These are phyloP conservation scores for Diprion similis DNA, from an alignment of 1,140 invertebrate genomes.

Conservation along the genomic window DNA sequence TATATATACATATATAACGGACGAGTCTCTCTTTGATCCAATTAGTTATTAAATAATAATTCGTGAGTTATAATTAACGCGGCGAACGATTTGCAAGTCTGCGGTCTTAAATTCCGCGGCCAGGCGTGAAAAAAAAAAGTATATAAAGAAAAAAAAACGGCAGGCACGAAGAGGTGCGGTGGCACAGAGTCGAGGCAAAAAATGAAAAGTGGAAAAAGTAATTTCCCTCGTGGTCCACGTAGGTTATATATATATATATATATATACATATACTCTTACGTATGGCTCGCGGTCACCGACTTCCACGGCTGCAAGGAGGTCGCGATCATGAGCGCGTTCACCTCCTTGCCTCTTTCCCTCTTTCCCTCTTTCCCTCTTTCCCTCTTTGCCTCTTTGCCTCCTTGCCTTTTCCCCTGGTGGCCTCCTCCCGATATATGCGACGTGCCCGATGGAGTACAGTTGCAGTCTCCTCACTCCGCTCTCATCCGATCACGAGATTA, in stretches of 20 bases:
- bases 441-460: background rate
- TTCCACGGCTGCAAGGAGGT: constrained; percentile 36
- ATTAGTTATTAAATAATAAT: background rate
- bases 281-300: constrained; percentile 23
- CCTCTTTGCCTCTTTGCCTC: constrained; percentile 31
- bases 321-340: constrained; percentile 35
- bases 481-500: too few species aligned
- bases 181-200: constrained; percentile 20
- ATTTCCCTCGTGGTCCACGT: constrained; percentile 37
- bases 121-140: constrained; percentile 6
- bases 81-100: background rate
- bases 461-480: background rate
- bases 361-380: constrained; percentile 27
- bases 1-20: too few species aligned
- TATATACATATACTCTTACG: too few species aligned
- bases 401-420: background rate
- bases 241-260: too few species aligned
- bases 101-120: background rate
- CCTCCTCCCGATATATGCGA: background rate
- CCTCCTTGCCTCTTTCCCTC: background rate
- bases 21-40: constrained; percentile 2
- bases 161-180: background rate
- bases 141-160: constrained; percentile 12
- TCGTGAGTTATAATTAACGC: too few species aligned
- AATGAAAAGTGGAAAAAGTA: constrained; percentile 50